Conservation (phyloP, 1,140 invertebrate species). For the Drosophila willistoni region DNA sequence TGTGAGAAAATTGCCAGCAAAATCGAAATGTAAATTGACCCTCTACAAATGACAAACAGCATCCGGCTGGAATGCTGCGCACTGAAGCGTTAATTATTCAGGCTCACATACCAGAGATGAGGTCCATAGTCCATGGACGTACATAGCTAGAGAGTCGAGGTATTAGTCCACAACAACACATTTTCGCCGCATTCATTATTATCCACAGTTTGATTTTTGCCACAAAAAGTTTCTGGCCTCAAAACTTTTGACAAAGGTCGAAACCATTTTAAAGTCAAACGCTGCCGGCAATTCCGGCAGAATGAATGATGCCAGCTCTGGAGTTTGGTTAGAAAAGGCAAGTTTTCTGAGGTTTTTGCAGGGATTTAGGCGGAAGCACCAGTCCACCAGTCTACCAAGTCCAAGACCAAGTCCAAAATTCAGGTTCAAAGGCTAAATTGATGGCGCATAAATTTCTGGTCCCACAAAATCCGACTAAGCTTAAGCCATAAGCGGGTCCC, state of each 20-base stretch:
- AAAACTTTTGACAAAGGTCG: constrained; percentile 77
- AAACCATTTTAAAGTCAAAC: constrained; percentile 76
- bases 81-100: constrained; percentile 77
- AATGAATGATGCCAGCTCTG: constrained; percentile 61
- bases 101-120: constrained; percentile 29
- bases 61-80: constrained; percentile 39
- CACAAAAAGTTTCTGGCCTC: constrained; percentile 60
- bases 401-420: constrained; percentile 15
- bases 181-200: constrained; percentile 71
- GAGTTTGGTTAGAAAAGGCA: constrained; percentile 47
- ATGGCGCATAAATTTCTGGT: constrained; percentile 71
- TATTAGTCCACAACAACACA: constrained; percentile 47
- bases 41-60: constrained; percentile 55
- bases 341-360: constrained; percentile 59
- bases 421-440: constrained; percentile 62
- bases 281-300: constrained; percentile 68
- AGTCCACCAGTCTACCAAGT: constrained; percentile 4
- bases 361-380: constrained; percentile 57
- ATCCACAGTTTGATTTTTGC: constrained; percentile 73
- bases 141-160: constrained; percentile 1
- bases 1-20: constrained; percentile 29
- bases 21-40: constrained; percentile 74
- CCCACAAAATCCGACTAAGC: constrained; percentile 50
- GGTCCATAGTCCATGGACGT: background rate
- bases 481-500: constrained; percentile 60